Base-by-base conservation (phyloP, 2,113 vertebrate species). In the Plectropomus leopardus region DNA sequence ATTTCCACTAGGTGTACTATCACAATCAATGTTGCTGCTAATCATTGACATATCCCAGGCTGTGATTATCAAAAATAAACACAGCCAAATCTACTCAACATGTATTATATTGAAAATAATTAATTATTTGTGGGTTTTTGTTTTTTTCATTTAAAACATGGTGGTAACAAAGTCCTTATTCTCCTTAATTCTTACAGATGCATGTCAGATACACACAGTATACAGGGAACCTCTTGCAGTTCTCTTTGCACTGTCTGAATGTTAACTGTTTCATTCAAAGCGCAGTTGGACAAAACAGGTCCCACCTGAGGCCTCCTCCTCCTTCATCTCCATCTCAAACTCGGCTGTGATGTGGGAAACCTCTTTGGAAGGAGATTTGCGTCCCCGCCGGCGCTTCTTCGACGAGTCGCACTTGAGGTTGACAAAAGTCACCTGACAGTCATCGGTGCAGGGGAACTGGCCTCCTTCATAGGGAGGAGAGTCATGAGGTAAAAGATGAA, bases 341-440 rank as follows among this genome's bases (percentile, higher is more conserved):
- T 99, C 98, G 0, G 97, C 97, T 0, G 96, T 98, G 91, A 99
- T 96, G 74, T 98, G 97, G 2, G 97, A 97, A 61, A 98, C 97
- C 85, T 99, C 98, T 84, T 98, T 99, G 0, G 97, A 95, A 0
- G 97, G 97, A 1, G 97, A 98, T 85, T 98, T 98, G 47, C 97
- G 96, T 42, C 97, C 98, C 15, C 97, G 95, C 2, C 96, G 89
- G 13, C 96, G 96, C 85, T 98, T 99, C 95, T 97, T 99, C 5
- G 98, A 98, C 1, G 98, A 98, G 85, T 99, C 98, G 0, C 98
- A 99, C 86, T 98, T 98, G 59, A 99, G 95, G 65, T 97, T 98
- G 82, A 98, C 96, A 30, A 97, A 98, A 1, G 96, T 98, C 67
- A 99, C 94, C 42, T 96, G 97, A 92, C 97, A 97, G 91, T 97